These are phyloP conservation scores for Lacanobia wlatinum DNA, from an alignment of 2,888 invertebrate species.

Conservation along the genomic window DNA sequence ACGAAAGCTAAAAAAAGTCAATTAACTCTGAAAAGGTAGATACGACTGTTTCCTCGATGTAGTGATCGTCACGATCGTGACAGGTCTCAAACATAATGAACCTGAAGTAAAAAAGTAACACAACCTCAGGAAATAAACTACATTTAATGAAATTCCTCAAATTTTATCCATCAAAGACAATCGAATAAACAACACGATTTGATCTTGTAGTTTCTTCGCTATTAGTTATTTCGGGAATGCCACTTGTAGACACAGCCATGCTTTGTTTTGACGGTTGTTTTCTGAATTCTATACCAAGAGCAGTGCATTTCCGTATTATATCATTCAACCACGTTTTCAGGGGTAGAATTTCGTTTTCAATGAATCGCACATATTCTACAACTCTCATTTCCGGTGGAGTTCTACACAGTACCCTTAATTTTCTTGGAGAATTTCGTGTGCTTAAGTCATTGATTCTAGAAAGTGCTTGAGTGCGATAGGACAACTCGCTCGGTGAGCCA, in stretches of 20 bases:
- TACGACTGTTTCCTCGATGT: not conserved
- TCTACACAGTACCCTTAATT: constrained; percentile 45
- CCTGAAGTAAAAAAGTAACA: not conserved
- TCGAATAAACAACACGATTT: constrained; percentile 85
- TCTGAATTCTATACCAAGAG: constrained; percentile 67
- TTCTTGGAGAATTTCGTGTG: constrained; percentile 19
- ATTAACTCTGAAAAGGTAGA: constrained; percentile 10
- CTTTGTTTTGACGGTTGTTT: constrained; percentile 25
- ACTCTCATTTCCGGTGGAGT: constrained; percentile 77
- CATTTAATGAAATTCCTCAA: constrained; percentile 29
- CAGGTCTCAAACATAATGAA: not conserved
- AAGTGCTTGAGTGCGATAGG: constrained; percentile 24
- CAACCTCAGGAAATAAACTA: constrained; percentile 14
- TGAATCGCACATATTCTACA: constrained; percentile 73
- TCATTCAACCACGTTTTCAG: constrained; percentile 79
- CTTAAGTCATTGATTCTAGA: constrained; percentile 31
- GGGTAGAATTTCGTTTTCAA: constrained; percentile 82
- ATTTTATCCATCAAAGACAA: constrained; percentile 79
- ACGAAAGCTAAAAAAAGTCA: constrained; percentile 53
- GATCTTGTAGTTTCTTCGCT: constrained; percentile 67
- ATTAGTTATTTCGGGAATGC: constrained; percentile 28
- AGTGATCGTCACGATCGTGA: not conserved
- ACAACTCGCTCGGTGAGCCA: constrained; percentile 28
- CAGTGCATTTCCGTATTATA: constrained; percentile 77
- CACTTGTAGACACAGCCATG: constrained; percentile 29